Base-by-base conservation (phyloP, 2,888 invertebrate genomes). In the Catocala fraxini region DNA sequence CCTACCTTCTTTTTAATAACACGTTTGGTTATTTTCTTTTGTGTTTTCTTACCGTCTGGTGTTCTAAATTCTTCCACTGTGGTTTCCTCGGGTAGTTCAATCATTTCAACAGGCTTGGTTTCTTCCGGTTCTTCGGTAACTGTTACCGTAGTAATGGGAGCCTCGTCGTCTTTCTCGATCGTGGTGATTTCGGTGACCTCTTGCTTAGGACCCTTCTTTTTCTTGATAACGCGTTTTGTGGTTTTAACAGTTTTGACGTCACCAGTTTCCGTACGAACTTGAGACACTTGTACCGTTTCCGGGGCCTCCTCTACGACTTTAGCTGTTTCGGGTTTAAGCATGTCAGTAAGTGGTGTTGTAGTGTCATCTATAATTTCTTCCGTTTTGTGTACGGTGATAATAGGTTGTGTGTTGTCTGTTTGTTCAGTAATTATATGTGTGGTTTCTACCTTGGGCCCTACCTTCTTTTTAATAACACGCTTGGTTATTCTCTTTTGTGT, bases 81-180 rank as follows among this genome's bases (percentile, higher is more conserved):
- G 12, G 59, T 63, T 51, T 64, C 88, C 85, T 35, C 87, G 79
- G 68, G 88, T 77, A 51, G 89, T 86, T 80, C 92, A 74, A 63
- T 86, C 73, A 74, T 70, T 2, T 71, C 62, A 0, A 89, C 81
- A 0, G 85, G 1, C 15, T 33, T 7, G 0, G 0, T 1, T n/a
- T 48, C 42, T 42, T 25, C 25, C 9, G 11, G 10, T 5, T 68
- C 57, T 51, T 68, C 35, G 35, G 7, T 67, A 2, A 64, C 52
- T 0, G 52, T 49, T 0, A 67, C 64, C 0, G 64, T 71, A 0
- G 81, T 77, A 0, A 80, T 57, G 0, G 80, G 71, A 65, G 80
- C 81, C 53, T 79, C 57, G 6, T 72, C 66, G 6, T 77, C 72
- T 55, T 66, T 57, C 55, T 78, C 71, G 1, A 75, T 59, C 0